Base-by-base conservation (phyloP, 2,113 vertebrate genomes). In the Actenoides lindsayi region DNA sequence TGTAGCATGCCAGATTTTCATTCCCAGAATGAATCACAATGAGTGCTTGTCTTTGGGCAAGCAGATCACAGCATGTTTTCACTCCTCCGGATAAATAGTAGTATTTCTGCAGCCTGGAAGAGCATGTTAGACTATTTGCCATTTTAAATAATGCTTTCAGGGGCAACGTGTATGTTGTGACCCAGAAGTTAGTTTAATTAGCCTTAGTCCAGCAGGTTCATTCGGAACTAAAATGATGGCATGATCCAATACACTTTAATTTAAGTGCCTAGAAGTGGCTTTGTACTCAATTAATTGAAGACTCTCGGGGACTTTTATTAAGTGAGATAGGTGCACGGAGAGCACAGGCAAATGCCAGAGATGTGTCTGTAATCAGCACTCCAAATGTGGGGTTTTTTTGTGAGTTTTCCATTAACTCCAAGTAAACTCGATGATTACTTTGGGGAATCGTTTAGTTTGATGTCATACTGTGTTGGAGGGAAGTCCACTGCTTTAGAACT, bases 241-340 rank as follows among this genome's bases (percentile, higher is more conserved):
- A 82, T 83, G 94, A 97, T 97, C 96, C 89, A 81, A 56, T 96
- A 85, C 94, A 94, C 97, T 98, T 98, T 96, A 98, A 97, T 98
- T 98, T 97, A 98, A 96, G 95, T 79, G 51, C 15, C 7, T 97
- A 92, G 33, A 97, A 97, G 96, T 96, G 94, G 76, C 71, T 97
- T 97, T 95, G 86, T 98, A 98, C 98, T 97, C 75, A 97, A 98
- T 98, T 98, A 97, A 93, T 91, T 94, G 95, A 94, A 96, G 80
- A 83, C 68, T 93, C 88, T 81, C 81, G 65, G 83, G 60, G 89
- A 88, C 83, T 41, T 87, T 95, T 95, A 83, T 96, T 93, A 98
- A 97, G 71, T 83, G 65, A 82, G 84, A 50, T 69, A 35, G 80
- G 33, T 90, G 64, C 50, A 75, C 64, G 71, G 91, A 81, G 78